Base-by-base conservation (phyloP, 2,113 vertebrate species). In the Nycticorax nycticorax region DNA sequence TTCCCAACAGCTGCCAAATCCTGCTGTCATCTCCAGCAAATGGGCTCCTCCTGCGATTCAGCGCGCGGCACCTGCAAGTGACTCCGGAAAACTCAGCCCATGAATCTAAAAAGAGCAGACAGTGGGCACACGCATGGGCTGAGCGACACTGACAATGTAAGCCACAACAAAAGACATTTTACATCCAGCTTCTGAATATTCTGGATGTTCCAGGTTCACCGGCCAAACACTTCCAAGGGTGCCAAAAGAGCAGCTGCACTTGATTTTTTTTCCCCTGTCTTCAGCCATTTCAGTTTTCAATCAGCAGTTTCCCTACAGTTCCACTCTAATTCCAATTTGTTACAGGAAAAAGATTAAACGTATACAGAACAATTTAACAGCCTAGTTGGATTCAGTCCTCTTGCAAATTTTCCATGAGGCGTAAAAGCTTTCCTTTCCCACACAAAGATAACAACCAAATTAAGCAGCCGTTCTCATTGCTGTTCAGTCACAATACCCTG, bases 391-490 rank as follows among this genome's bases (percentile, higher is more conserved):
- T 56, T 68, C 77, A 23, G 28, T 18, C 86, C 92, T 47, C 64
- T 43, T 63, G 91, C 88, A 77, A 59, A 63, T 91, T 83, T 95
- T 92, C 90, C 93, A 86, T 0, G 64, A 78, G 83, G 64, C 57
- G 80, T 15, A 47, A 93, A 84, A 95, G 73, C 85, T 86, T 81
- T 63, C 72, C 91, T 60, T 86, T 87, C 89, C 91, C 96, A 87
- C 85, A 75, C 64, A 72, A 45, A 52, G 62, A 59, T 27, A 93
- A 89, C 37, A 45, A 92, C 60, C 86, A 53, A 78, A 91, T 41
- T 7, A 53, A 75, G 94, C 88, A 91, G 91, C 88, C 35, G 28
- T 21, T 86, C 88, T 59, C 39, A 62, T 4, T 32, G 69, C 60
- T 35, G 23, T 47, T 20, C 15, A 23, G 32, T 88, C 72, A 16